Evolutionary conservation across 2,888 invertebrate genomes (phyloP).

Genomic region (Calameuta idolon): DNA sequence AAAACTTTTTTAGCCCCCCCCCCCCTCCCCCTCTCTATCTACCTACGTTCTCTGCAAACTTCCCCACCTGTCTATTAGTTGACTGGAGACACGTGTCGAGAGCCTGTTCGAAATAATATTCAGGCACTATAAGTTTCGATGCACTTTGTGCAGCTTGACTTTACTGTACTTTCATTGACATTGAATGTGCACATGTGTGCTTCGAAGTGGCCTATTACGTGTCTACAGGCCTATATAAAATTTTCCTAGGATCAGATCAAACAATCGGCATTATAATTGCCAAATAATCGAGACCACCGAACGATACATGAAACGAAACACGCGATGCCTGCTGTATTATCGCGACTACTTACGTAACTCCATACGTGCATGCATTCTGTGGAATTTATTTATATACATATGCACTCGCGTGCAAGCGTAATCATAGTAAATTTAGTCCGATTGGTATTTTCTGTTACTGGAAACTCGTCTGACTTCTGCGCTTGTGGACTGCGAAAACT

Average conservation of each 20-base stretch:
- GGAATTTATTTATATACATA: background rate
- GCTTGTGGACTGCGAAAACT: background rate
- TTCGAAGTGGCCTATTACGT: background rate
- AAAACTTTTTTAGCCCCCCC: background rate
- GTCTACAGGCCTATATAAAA: background rate
- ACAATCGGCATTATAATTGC: background rate
- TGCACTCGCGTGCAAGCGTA: background rate
- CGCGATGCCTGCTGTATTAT: background rate
- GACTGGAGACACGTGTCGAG: background rate
- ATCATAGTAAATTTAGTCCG: background rate
- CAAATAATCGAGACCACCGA: background rate
- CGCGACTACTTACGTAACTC: background rate
- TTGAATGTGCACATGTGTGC: background rate
- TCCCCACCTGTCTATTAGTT: background rate
- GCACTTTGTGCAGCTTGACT: background rate
- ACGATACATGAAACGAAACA: background rate
- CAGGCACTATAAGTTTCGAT: background rate
- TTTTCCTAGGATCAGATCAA: background rate
- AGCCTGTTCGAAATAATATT: background rate
- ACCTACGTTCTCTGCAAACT: background rate
- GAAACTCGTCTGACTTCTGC: background rate
- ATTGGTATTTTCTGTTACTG: background rate
- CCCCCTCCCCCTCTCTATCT: background rate
- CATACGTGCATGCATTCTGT: background rate
- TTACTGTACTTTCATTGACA: background rate